Evolutionary conservation across 2,797 vertebrate genomes (phyloP), one percentile per base, ranked within the genome.

Genomic region (Heterohyrax brucei): DNA sequence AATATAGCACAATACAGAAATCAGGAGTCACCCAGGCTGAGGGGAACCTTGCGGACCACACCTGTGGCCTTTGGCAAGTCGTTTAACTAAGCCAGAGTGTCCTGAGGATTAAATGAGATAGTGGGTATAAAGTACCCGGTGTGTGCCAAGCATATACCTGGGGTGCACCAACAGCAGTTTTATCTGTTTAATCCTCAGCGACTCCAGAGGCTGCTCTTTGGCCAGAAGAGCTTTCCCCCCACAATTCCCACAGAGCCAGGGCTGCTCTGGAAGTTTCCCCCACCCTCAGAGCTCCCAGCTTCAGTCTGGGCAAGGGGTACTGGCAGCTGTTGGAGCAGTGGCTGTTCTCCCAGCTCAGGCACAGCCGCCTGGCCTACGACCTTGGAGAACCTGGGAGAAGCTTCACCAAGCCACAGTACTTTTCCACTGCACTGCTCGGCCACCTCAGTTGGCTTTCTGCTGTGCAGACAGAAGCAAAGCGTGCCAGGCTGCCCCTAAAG

Each of bases 381-480:
- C 97, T 97, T 97, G 97, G 90, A 93, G 77, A 94, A 96, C 81
- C 93, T 82, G 86, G 88, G 73, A 96, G 94, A 91, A 95, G 97
- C 96, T 48, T 96, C 96, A 81, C 62, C 89, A 64, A 81, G 75
- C 39, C 28, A 96, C 94, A 94, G 97, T 98, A 97, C 85, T 98
- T 97, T 97, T 97, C 97, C 96, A 97, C 96, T 96, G 97, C 91
- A 82, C 87, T 73, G 95, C 91, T 95, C 0, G 72, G 91, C 94
- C 95, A 91, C 96, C 87, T 87, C 95, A 39, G 93, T 95, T 33
- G 95, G 89, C 95, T 93, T 86, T 94, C 88, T 96, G 96, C 98
- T 98, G 98, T 98, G 98, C 98, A 98, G 97, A 98, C 97, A 95
- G 94, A 28, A 80, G 89, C 75, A 50, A 66, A 91, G 68, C 4